Conservation (phyloP, 2,797 vertebrate species). For the Pelochelys cantorii region DNA sequence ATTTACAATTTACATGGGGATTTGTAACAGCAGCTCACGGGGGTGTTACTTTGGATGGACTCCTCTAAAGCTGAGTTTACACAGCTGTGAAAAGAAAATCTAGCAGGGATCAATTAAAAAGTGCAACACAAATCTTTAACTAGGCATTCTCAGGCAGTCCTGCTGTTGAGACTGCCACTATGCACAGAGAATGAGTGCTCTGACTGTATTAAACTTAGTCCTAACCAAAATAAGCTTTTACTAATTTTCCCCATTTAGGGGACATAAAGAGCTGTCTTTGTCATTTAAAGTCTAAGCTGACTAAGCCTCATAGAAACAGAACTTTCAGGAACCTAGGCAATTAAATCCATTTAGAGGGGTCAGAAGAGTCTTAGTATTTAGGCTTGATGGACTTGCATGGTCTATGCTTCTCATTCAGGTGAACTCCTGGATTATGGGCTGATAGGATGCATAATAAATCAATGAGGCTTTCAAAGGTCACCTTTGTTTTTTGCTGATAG, state of each 20-base stretch:
- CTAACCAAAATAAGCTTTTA: constrained; percentile 74
- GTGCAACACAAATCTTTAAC: constrained; percentile 53
- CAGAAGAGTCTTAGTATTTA: constrained; percentile 49
- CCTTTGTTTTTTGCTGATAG: constrained; percentile 42
- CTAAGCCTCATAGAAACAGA: constrained; percentile 70
- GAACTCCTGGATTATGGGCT: constrained; percentile 50
- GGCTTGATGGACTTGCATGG: constrained; percentile 20
- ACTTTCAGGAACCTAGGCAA: constrained; percentile 49
- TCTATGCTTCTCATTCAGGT: constrained; percentile 19
- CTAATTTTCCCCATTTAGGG: constrained; percentile 73
- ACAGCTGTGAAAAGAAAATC: constrained; percentile 78
- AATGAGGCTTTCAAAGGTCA: constrained; percentile 29
- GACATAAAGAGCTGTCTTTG: constrained; percentile 70
- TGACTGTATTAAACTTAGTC: constrained; percentile 61
- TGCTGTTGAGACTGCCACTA: constrained; percentile 61
- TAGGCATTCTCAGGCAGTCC: constrained; percentile 66
- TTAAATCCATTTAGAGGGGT: constrained; percentile 73
- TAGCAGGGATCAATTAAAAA: constrained; percentile 69
- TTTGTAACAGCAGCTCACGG: constrained; percentile 68
- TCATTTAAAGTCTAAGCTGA: constrained; percentile 69
- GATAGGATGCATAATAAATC: not conserved
- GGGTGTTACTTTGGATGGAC: constrained; percentile 66
- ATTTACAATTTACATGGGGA: constrained; percentile 78
- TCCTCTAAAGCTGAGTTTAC: constrained; percentile 74
- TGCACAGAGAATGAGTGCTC: constrained; percentile 26